Evolutionary conservation across 2,797 vertebrate species (phyloP), one percentile per base, ranked within the genome.

Genomic region (Sarcoramphus papa): DNA sequence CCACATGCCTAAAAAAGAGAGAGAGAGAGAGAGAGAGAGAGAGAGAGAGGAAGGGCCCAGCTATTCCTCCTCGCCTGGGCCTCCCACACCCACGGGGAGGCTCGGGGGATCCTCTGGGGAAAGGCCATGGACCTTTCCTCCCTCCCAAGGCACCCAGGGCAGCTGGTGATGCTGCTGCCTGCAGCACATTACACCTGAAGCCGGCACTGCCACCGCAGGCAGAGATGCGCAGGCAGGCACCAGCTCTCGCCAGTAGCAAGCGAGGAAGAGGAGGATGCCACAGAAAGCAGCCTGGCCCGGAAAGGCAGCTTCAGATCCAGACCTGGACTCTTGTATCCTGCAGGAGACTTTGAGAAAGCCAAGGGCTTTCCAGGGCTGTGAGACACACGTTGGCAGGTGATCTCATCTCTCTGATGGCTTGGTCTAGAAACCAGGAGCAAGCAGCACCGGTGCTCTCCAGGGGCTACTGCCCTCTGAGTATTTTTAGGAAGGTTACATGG

Each of bases 401-500:
- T 35, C n/a, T 89, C 45, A 91, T 91, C 87, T 96, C 96, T 94
- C 96, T 8, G 2, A 96, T 68, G 95, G 85, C 95, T 83, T 80
- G 96, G 85, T 96, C 96, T 93, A 97, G 93, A 97, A 97, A 96
- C 41, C 8, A 1, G 57, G 60, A 95, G 40, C 78, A 70, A 89
- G 78, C 40, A 15, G 91, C 0, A 0, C 81, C 80, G n/a, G 28
- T 41, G 78, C 60, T 92, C 95, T 82, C 95, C 8, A 5, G 89
- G 82, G 95, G 50, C 93, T 88, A 45, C 60, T 91, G 94, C 89
- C 93, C 91, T 96, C 89, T 25, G 93, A 94, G 92, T 96, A 96
- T 96, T 96, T 96, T 96, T 97, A 97, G 95, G 95, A 95, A 96
- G 92, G 96, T 95, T 96, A 88, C 41, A 80, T 20, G 78, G 91